Conservation (phyloP, 2,888 invertebrate species). For the Caenorhabditis afra region DNA sequence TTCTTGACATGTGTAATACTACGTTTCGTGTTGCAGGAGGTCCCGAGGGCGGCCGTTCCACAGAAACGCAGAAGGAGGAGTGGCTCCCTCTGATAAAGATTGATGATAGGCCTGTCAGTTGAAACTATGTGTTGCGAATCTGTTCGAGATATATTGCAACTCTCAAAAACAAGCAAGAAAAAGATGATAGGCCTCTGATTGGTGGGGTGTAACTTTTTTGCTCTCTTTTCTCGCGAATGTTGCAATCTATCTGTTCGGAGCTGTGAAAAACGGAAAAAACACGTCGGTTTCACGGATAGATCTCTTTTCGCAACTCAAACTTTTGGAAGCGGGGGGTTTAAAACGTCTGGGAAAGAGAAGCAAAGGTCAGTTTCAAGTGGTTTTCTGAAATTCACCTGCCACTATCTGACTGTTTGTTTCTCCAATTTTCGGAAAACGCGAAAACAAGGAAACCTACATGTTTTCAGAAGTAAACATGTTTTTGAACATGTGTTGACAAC, state of each 20-base stretch:
- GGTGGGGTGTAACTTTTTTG: constrained; percentile 7
- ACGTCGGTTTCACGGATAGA: not conserved
- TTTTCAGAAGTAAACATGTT: constrained; percentile 48
- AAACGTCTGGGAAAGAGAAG: constrained; percentile 6
- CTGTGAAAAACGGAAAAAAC: not conserved
- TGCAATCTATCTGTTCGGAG: constrained; percentile 31
- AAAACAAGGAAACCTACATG: constrained; percentile 27
- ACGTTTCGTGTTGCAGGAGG: constrained; percentile 45
- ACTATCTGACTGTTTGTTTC: constrained; percentile 20
- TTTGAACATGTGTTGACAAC: constrained; percentile 17
- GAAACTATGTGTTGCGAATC: constrained; percentile 46
- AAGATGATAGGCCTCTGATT: too few species aligned
- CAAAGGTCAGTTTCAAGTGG: constrained; percentile 12
- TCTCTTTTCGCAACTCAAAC: constrained; percentile 1
- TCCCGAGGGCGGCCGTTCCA: constrained; percentile 51
- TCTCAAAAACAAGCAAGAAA: constrained; percentile 43
- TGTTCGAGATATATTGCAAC: constrained; percentile 5
- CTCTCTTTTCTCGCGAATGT: constrained; percentile 20
- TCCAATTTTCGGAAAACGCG: not conserved
- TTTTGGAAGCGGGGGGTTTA: constrained; percentile 2
- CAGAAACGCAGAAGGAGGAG: constrained; percentile 16
- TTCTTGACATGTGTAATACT: constrained; percentile 41
- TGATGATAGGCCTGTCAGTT: constrained; percentile 36
- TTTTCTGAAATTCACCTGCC: constrained; percentile 34
- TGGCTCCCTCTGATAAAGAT: constrained; percentile 40